These are phyloP conservation scores for Melanotaenia nigrans DNA, from an alignment of 2,797 vertebrate genomes.

Conservation along the genomic window DNA sequence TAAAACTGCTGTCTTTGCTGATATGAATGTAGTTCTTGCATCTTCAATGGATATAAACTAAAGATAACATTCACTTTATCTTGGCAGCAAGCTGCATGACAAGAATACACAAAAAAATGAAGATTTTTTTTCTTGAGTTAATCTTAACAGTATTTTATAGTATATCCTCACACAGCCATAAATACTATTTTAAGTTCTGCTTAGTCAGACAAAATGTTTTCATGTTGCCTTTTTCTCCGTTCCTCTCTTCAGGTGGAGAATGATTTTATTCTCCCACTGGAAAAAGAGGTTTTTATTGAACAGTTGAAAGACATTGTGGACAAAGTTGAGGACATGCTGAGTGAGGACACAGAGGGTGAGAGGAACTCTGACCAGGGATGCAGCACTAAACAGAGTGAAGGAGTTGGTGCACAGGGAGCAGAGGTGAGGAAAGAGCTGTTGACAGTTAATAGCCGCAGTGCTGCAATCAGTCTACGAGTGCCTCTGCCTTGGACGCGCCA, in stretches of 20 bases:
- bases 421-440: conserved; percentile 75
- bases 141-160: background rate
- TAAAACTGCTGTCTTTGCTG: background rate
- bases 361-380: conserved; percentile 85
- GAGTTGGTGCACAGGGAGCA: conserved; percentile 43
- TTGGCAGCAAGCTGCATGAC: background rate
- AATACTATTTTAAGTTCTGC: background rate
- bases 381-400: conserved; percentile 86
- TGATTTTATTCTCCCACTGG: conserved; percentile 94
- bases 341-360: conserved; percentile 92
- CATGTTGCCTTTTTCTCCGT: conserved; percentile 2
- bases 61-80: conserved; percentile 5
- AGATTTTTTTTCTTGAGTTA: background rate
- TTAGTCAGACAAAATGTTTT: background rate
- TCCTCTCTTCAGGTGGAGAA: conserved; percentile 89
- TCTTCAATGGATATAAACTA: background rate
- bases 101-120: background rate
- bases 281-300: conserved; percentile 96
- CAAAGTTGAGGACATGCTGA: conserved; percentile 98
- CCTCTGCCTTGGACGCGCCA: conserved; percentile 23
- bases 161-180: background rate
- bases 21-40: background rate
- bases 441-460: conserved; percentile 38
- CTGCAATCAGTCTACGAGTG: conserved; percentile 13
- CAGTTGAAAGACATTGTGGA: conserved; percentile 99